Evolutionary conservation across 2,113 vertebrate species (phyloP).

Genomic region (Nipponia nippon): DNA sequence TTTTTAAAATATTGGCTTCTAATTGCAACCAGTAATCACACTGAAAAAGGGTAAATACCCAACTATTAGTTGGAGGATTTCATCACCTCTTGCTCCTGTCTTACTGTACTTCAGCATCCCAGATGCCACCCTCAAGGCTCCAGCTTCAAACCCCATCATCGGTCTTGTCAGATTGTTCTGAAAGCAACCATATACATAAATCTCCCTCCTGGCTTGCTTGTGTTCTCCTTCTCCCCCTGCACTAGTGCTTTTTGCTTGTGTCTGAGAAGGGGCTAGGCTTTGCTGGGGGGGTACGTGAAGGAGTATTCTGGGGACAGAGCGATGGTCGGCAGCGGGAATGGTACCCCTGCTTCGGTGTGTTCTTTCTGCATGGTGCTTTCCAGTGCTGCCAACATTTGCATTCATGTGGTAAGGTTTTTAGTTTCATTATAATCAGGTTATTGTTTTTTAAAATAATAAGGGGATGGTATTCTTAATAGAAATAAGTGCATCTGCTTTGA

Average conservation of each 20-base stretch:
- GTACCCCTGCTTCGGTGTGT: background rate
- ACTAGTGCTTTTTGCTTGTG: background rate
- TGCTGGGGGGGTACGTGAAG: background rate
- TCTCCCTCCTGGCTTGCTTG: background rate
- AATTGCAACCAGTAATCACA: background rate
- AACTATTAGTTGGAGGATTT: background rate
- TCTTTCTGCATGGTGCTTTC: background rate
- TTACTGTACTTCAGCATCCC: background rate
- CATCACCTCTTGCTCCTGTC: background rate
- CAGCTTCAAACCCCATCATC: background rate
- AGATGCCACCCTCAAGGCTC: background rate
- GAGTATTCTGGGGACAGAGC: background rate
- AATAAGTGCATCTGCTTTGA: background rate
- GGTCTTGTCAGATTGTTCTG: background rate
- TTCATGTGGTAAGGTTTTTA: background rate
- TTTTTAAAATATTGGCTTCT: background rate
- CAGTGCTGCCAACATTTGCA: background rate
- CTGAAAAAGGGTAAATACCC: background rate
- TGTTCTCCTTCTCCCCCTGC: background rate
- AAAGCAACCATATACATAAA: background rate
- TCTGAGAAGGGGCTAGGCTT: background rate
- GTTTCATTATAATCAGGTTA: background rate
- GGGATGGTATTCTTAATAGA: background rate
- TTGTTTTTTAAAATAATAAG: background rate
- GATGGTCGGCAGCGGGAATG: accelerated